A percentile compares a stretch with the other conserved stretches of the same genome.
These are phyloP conservation scores for Danio jaintianensis DNA, from an alignment of 2,797 vertebrate species.

Conservation along the genomic window DNA sequence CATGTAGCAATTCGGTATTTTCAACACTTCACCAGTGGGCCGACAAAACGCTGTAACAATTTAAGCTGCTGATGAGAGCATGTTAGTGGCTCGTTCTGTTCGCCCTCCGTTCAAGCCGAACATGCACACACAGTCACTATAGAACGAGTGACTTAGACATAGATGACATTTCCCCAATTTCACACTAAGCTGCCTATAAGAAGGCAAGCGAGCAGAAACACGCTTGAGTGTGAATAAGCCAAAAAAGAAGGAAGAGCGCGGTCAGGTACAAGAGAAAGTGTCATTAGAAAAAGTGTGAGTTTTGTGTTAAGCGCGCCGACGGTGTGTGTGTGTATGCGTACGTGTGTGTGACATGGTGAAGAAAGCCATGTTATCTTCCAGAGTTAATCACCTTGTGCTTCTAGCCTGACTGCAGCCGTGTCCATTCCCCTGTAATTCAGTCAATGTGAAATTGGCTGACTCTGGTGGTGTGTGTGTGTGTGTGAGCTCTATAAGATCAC, in stretches of 20 bases:
- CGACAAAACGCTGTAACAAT: constrained; percentile 37
- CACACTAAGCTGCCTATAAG: constrained; percentile 58
- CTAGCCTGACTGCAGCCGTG: constrained; percentile 37
- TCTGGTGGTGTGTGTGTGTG: background rate
- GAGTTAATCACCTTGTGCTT: constrained; percentile 57
- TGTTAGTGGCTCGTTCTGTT: constrained; percentile 35
- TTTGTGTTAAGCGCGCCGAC: constrained; percentile 13
- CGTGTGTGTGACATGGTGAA: constrained; percentile 40
- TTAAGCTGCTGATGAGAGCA: constrained; percentile 46
- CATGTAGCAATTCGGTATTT: constrained; percentile 7
- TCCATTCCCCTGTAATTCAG: constrained; percentile 49
- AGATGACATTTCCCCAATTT: constrained; percentile 63
- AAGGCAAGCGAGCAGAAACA: constrained; percentile 45
- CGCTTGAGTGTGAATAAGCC: constrained; percentile 37
- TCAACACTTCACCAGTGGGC: constrained; percentile 15
- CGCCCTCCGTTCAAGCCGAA: constrained; percentile 27
- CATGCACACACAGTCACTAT: constrained; percentile 29
- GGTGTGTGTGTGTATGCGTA: constrained; percentile 19
- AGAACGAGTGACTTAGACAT: constrained; percentile 52
- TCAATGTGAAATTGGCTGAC: constrained; percentile 57
- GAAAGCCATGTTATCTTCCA: constrained; percentile 53
- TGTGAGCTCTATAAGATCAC: background rate
- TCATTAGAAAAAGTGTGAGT: constrained; percentile 31
- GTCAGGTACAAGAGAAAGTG: constrained; percentile 28
- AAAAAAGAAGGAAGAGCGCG: constrained; percentile 27